phyloP scores from a whole-genome alignment of 2,797 vertebrate species.

The Peromyscus eremicus region DNA sequence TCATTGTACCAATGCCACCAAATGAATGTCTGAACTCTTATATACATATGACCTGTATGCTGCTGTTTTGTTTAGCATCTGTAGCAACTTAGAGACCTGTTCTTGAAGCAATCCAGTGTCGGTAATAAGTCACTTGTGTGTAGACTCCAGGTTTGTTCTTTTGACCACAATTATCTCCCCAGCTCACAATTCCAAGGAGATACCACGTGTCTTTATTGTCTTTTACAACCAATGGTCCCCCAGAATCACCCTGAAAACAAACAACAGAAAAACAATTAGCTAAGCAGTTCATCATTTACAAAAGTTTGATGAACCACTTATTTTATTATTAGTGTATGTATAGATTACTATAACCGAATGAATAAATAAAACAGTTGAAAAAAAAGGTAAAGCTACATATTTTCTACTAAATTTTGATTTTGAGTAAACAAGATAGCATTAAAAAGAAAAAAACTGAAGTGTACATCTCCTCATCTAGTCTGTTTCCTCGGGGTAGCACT shows the following conservation, averaged over 20 bases:
- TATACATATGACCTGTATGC: neutral
- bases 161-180: constrained; percentile 89
- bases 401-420: constrained; percentile 17
- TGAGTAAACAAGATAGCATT: neutral
- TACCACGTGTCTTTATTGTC: constrained; percentile 89
- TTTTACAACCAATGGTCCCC: constrained; percentile 88
- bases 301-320: neutral
- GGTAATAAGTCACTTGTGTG: constrained; percentile 88
- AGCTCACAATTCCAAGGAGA: constrained; percentile 90
- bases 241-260: constrained; percentile 89
- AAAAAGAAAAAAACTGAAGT: neutral
- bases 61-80: constrained; percentile 31
- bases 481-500: neutral
- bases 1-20: constrained; percentile 44
- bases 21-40: neutral
- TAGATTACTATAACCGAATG: neutral
- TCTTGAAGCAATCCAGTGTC: constrained; percentile 89
- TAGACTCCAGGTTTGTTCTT: constrained; percentile 90
- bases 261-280: constrained; percentile 28
- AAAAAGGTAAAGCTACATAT: neutral
- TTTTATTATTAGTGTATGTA: neutral
- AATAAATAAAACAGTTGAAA: constrained; percentile 56
- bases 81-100: constrained; percentile 85
- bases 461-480: neutral
- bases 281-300: constrained; percentile 25